A percentile compares a stretch with the other conserved stretches of the same genome.
These are phyloP conservation scores for Anoplopoma fimbria DNA, from an alignment of 2,113 vertebrate genomes.

Conservation along the genomic window DNA sequence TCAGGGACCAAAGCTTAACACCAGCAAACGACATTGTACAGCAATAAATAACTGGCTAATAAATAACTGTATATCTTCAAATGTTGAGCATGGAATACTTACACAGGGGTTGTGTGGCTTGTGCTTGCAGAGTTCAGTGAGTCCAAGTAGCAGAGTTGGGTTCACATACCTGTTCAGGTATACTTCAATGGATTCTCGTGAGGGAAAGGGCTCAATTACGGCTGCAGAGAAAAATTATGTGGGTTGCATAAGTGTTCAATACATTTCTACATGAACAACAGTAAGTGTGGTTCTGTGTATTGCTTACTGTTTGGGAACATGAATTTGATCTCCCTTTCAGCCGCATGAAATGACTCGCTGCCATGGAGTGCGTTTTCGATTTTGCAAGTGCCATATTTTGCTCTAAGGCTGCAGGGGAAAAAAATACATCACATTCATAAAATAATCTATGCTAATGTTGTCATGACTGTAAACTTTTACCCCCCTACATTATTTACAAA, in stretches of 20 bases:
- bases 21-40: neutral
- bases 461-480: conserved; percentile 9
- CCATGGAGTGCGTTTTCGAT: conserved; percentile 94
- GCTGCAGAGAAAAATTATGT: conserved; percentile 74
- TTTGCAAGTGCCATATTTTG: conserved; percentile 92
- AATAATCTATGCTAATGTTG: neutral
- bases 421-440: conserved; percentile 2
- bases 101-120: conserved; percentile 93
- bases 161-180: conserved; percentile 89
- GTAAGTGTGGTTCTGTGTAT: neutral
- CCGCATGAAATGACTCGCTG: conserved; percentile 86
- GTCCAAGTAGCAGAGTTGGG: conserved; percentile 89
- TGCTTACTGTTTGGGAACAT: conserved; percentile 93
- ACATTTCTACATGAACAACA: neutral
- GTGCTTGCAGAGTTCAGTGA: conserved; percentile 91
- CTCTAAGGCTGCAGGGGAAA: conserved; percentile 88
- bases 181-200: conserved; percentile 85
- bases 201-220: conserved; percentile 87
- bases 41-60: neutral
- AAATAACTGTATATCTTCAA: neutral
- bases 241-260: neutral
- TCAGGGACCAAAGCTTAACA: neutral
- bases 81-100: conserved; percentile 63
- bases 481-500: neutral
- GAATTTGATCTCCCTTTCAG: conserved; percentile 92